Evolutionary conservation across 2,797 vertebrate species (phyloP).

Genomic region (Poeciliopsis turneri): DNA sequence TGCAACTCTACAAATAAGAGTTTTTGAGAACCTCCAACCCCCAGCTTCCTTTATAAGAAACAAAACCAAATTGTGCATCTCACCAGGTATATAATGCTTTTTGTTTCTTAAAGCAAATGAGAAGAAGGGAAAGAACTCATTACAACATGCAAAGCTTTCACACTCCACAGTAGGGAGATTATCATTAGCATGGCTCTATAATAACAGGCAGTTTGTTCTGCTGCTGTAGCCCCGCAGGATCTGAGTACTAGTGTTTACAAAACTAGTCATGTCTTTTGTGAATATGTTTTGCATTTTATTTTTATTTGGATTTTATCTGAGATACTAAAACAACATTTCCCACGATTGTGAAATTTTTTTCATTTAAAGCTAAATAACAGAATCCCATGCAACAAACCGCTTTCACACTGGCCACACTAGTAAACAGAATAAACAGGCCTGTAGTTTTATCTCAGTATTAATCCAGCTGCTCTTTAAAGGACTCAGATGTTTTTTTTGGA

Average conservation of each 20-base stretch:
- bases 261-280: background rate
- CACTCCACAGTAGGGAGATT: slow-evolving; percentile 25
- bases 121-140: slow-evolving; percentile 12
- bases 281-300: background rate
- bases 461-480: too few relatives aligned
- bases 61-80: slow-evolving; percentile 19
- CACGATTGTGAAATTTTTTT: background rate
- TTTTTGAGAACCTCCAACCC: slow-evolving; percentile 6
- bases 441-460: too few relatives aligned
- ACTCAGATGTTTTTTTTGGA: too few relatives aligned
- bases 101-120: slow-evolving; percentile 23
- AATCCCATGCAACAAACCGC: background rate
- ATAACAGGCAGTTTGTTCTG: slow-evolving; percentile 36
- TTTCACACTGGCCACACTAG: background rate
- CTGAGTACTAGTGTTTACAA: slow-evolving; percentile 20
- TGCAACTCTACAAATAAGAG: slow-evolving; percentile 27
- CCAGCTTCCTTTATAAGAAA: slow-evolving; percentile 16
- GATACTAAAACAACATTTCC: background rate
- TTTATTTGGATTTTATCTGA: background rate
- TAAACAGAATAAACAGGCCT: background rate
- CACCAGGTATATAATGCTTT: slow-evolving; percentile 17
- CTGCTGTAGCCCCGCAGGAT: slow-evolving; percentile 10
- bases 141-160: slow-evolving; percentile 9
- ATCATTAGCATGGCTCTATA: slow-evolving; percentile 10
- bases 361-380: background rate